Evolutionary conservation across 2,888 invertebrate species (phyloP).

Genomic region (Athalia circularis): DNA sequence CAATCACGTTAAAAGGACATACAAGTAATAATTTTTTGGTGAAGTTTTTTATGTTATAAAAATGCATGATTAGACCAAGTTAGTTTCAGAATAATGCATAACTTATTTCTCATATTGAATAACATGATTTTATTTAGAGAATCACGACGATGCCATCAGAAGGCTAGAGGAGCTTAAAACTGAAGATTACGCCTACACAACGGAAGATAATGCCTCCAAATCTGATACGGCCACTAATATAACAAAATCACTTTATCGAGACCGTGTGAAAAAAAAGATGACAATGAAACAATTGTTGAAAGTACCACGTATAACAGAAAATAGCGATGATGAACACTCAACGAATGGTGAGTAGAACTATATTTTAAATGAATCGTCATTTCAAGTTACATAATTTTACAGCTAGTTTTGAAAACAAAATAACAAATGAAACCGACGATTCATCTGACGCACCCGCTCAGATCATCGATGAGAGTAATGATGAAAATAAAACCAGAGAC

Average conservation of each 20-base stretch:
- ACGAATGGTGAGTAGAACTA: not conserved
- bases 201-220: not conserved
- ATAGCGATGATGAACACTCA: not conserved
- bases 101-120: not conserved
- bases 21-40: not conserved
- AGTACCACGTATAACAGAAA: not conserved
- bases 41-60: not conserved
- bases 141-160: not conserved
- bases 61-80: not conserved
- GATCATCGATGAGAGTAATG: not conserved
- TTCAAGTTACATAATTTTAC: conserved; percentile 9
- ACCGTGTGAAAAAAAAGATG: not conserved
- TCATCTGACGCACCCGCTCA: not conserved
- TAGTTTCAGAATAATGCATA: not conserved
- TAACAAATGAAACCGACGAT: not conserved
- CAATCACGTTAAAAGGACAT: not conserved
- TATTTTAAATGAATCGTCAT: conserved; percentile 11
- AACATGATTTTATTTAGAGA: conserved; percentile 4
- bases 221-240: not conserved
- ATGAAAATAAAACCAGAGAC: not conserved
- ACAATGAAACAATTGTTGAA: not conserved
- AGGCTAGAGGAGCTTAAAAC: not conserved
- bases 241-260: not conserved
- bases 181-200: not conserved
- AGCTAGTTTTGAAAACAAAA: too few species aligned